A percentile compares a stretch with the other conserved stretches of the same genome.
phyloP scores from a whole-genome alignment of 2,113 vertebrate species.

The Sakesphorus luctuosus region DNA sequence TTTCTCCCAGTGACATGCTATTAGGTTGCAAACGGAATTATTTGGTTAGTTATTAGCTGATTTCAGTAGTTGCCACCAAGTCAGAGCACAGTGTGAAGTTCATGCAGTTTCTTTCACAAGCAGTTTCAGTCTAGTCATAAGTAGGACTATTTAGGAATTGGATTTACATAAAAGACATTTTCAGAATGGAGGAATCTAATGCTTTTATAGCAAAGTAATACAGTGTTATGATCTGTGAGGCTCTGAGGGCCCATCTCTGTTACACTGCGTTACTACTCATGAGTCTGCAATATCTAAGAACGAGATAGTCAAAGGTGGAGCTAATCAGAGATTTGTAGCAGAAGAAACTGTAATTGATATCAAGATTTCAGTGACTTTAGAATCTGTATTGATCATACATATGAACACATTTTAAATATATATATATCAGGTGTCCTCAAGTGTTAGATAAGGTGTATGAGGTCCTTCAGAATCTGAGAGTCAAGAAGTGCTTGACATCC shows the following conservation, averaged over 20 bases:
- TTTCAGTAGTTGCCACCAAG: background rate
- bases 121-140: background rate
- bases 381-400: background rate
- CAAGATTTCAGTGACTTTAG: background rate
- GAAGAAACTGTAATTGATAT: background rate
- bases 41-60: background rate
- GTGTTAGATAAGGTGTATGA: background rate
- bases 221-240: background rate
- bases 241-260: background rate
- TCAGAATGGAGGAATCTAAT: background rate
- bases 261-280: background rate
- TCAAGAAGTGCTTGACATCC: background rate
- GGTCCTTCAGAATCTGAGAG: background rate
- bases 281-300: background rate
- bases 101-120: background rate
- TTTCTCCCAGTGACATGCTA: background rate
- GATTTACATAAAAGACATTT: background rate
- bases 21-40: background rate
- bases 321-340: background rate
- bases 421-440: background rate
- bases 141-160: background rate
- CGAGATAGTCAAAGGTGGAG: background rate
- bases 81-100: background rate
- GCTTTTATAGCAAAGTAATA: background rate
- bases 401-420: background rate